These are phyloP conservation scores for Elymnias hypermnestra DNA, from an alignment of 1,140 invertebrate genomes.

Conservation along the genomic window DNA sequence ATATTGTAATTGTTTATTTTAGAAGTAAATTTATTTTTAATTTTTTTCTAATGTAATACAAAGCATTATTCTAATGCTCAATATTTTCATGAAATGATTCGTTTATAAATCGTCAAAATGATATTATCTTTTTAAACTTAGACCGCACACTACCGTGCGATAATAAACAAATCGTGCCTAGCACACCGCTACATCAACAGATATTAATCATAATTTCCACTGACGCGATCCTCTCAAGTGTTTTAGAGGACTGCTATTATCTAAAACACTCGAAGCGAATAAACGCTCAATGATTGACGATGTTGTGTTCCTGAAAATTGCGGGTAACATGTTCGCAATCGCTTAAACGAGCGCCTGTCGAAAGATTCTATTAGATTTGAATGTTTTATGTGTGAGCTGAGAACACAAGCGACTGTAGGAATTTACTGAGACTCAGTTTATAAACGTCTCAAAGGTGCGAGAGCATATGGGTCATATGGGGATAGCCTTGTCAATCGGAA, in stretches of 20 bases:
- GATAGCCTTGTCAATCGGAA: no score
- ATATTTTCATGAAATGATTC: no score
- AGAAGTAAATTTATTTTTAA: no score
- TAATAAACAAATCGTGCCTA: conserved; percentile 25
- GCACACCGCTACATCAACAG: conserved; percentile 47
- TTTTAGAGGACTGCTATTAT: conserved; percentile 63
- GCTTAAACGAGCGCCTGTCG: conserved; percentile 29
- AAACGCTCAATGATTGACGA: conserved; percentile 44
- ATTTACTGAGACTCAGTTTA: no score
- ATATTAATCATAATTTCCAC: conserved; percentile 71
- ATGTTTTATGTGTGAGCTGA: conserved; percentile 26
- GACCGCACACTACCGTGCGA: neutral
- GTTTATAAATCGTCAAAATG: no score
- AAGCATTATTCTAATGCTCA: no score
- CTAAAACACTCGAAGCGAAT: conserved; percentile 45
- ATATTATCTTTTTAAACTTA: no score
- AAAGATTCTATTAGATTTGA: conserved; percentile 31
- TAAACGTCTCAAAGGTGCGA: no score
- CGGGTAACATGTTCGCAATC: conserved; percentile 36
- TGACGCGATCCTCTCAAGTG: conserved; percentile 63
- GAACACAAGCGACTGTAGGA: no score
- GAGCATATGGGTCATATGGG: no score
- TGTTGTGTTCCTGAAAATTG: conserved; percentile 32
- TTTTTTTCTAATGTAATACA: no score
- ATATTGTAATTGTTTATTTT: no score